Evolutionary conservation across 2,113 vertebrate species (phyloP).

Genomic region (Lycaon pictus): DNA sequence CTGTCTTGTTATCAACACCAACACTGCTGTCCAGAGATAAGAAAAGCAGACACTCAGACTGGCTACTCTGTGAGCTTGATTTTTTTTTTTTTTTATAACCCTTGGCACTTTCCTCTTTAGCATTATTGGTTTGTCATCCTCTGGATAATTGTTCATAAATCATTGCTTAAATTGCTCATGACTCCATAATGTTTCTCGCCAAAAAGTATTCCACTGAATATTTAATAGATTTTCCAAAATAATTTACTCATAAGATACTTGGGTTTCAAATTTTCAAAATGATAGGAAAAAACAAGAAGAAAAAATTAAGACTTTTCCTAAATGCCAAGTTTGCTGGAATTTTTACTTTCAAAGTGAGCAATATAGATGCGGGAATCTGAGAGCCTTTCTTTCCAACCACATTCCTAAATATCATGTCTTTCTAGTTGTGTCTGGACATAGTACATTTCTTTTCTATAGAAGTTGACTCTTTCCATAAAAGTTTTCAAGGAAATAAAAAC

Average conservation of each 20-base stretch:
- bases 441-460: not conserved
- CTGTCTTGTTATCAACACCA: conserved; percentile 67
- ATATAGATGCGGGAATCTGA: not conserved
- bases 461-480: not conserved
- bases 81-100: conserved; percentile 53
- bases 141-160: conserved; percentile 70
- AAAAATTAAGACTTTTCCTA: not conserved
- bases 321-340: conserved; percentile 41
- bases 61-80: not conserved
- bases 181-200: conserved; percentile 1
- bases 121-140: conserved; percentile 48
- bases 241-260: conserved; percentile 50
- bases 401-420: not conserved
- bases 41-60: conserved; percentile 72
- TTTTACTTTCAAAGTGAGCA: conserved; percentile 57
- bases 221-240: conserved; percentile 49
- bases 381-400: not conserved
- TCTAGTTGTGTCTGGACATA: not conserved
- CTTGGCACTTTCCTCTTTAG: not conserved
- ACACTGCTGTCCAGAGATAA: conserved; percentile 68
- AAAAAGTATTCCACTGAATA: conserved; percentile 54
- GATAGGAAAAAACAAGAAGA: conserved; percentile 10
- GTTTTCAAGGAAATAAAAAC: conserved; percentile 51
- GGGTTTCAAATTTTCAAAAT: conserved; percentile 54
- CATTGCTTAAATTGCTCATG: conserved; percentile 26